These are phyloP conservation scores for Onychostoma macrolepis DNA, from an alignment of 2,113 vertebrate genomes.

Conservation along the genomic window DNA sequence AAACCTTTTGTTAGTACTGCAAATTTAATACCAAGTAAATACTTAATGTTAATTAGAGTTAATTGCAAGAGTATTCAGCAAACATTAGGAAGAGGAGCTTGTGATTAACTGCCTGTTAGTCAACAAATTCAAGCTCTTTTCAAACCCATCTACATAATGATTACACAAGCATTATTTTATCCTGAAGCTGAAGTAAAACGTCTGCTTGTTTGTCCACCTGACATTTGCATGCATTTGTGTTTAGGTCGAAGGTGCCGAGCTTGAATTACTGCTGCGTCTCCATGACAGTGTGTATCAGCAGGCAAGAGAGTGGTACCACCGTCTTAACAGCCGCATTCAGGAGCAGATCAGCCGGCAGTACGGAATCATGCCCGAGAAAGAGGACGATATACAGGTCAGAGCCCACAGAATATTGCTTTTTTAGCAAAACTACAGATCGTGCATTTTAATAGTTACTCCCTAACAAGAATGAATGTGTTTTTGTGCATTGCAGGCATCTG, in stretches of 20 bases:
- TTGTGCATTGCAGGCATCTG: slow-evolving; percentile 65
- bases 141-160: neutral
- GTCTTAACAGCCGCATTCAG: slow-evolving; percentile 73
- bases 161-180: neutral
- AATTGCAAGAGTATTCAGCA: neutral
- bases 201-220: neutral
- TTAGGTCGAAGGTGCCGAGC: slow-evolving; percentile 81
- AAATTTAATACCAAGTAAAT: slow-evolving; percentile 5
- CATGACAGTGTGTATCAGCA: slow-evolving; percentile 86
- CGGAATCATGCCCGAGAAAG: slow-evolving; percentile 80
- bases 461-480: slow-evolving; percentile 16
- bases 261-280: slow-evolving; percentile 79
- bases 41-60: slow-evolving; percentile 5
- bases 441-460: neutral
- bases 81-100: slow-evolving; percentile 10
- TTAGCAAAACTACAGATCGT: neutral
- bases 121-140: neutral
- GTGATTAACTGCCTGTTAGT: slow-evolving; percentile 1
- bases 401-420: neutral
- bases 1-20: slow-evolving; percentile 3
- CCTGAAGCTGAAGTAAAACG: neutral
- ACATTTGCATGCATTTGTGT: slow-evolving; percentile 13
- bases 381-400: slow-evolving; percentile 86
- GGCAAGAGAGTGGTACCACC: slow-evolving; percentile 82
- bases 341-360: slow-evolving; percentile 80